These are phyloP conservation scores for Lycodopsis pacificus DNA, from an alignment of 2,797 vertebrate genomes.

Conservation along the genomic window DNA sequence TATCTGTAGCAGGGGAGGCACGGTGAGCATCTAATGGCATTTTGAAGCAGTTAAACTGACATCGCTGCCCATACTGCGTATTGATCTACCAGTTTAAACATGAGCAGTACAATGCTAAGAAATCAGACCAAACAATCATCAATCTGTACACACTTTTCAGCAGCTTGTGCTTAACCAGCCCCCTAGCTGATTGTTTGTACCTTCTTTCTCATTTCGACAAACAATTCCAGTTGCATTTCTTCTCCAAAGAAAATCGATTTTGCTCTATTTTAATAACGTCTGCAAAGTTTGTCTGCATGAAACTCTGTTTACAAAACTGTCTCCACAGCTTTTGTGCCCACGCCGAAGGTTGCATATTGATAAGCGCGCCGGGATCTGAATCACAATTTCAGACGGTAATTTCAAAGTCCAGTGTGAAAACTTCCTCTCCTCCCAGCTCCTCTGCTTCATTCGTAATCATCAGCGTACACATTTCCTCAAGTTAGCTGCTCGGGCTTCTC, in stretches of 20 bases:
- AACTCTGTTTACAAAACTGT: neutral
- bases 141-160: neutral
- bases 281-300: conserved; percentile 21
- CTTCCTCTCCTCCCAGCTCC: conserved; percentile 28
- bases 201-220: conserved; percentile 1
- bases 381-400: conserved; percentile 42
- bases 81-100: conserved; percentile 24
- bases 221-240: conserved; percentile 18
- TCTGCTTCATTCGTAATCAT: conserved; percentile 65
- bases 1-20: conserved; percentile 21
- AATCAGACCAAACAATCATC: conserved; percentile 11
- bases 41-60: conserved; percentile 26
- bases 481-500: conserved; percentile 28
- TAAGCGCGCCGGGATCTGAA: conserved; percentile 41
- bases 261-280: conserved; percentile 30
- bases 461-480: conserved; percentile 42
- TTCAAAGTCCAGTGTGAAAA: conserved; percentile 45
- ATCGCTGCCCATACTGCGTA: conserved; percentile 7
- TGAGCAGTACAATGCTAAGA: neutral
- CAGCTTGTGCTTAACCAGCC: neutral
- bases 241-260: conserved; percentile 7
- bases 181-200: neutral
- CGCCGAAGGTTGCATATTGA: conserved; percentile 17
- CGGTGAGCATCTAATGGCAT: conserved; percentile 20
- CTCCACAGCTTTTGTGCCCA: conserved; percentile 23